Base-by-base conservation (phyloP, 2,888 invertebrate genomes). In the Troides aeacus region DNA sequence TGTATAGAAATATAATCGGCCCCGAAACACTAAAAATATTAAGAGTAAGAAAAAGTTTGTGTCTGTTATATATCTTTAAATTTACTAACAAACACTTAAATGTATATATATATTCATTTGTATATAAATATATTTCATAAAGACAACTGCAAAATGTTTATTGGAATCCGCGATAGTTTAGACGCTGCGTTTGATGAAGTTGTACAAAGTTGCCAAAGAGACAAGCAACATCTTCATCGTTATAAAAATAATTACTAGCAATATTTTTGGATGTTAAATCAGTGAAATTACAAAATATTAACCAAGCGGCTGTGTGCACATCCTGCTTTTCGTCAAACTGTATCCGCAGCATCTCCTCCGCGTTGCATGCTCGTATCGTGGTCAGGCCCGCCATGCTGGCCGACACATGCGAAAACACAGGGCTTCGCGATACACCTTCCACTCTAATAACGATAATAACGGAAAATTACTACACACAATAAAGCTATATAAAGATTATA, bases 361-460 rank as follows among this genome's bases (percentile, higher is more conserved):
- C 95, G 60, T 91, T 89, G 73, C 94, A 95, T 2, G 97, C 95
- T 73, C 97, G 93, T 71, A 98, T 96, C 4, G 97, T 97, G 36
- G 94, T 91, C 53, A 97, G 88, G 0, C 97, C 97, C 72, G 95
- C 93, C 81, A 97, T 91, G 0, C 96, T 95, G n/a, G 97, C 95
- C 63, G 95, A 95, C 71, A 97, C 94, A 84, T 97, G 97, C 0
- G 97, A 96, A 85, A 97, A 97, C 21, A 97, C 95, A 0, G 98
- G 97, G 77, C 97, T 96, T 73, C 96, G 93, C 6, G 95, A 95
- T 92, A 93, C 82, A 30, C 92, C 92, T 74, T 93, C 93, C 74
- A 92, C 82, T 73, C 93, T 93, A 76, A 53, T 58, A 21, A 21
- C 21, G 59, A 18, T 36, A n/a, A 64, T 12, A 46, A 36, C 18